Conservation (phyloP, 2,797 vertebrate species). For the Diglossa cyanea region DNA sequence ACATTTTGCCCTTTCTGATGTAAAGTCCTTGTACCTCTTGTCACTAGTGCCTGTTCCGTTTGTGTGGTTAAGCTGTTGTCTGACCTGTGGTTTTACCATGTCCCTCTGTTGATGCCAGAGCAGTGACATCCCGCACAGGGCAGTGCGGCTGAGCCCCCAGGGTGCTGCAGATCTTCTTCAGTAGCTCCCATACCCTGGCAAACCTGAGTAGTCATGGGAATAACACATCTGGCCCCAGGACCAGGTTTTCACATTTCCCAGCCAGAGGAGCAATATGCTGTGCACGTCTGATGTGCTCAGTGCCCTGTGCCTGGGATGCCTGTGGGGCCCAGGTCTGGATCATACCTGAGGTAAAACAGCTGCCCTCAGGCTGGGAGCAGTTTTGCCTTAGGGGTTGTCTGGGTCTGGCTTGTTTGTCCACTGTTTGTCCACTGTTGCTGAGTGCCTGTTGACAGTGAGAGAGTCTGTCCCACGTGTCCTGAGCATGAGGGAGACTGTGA, state of each 20-base stretch:
- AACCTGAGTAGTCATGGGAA: rapidly evolving
- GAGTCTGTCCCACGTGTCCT: not conserved
- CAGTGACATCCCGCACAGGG: rapidly evolving
- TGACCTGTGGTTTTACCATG: not conserved
- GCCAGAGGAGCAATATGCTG: not conserved
- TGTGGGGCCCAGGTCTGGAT: not conserved
- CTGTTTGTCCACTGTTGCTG: not conserved
- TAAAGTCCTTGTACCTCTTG: not conserved
- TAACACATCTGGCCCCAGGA: not conserved
- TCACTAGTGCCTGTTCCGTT: not conserved
- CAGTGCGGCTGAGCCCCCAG: not conserved
- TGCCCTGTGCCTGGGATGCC: not conserved
- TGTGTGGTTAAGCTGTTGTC: not conserved
- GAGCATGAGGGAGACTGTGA: too few relatives aligned
- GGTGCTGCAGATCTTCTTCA: rapidly evolving
- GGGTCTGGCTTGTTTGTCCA: not conserved
- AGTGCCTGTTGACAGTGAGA: rapidly evolving
- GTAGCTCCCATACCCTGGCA: rapidly evolving
- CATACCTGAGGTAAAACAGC: rapidly evolving
- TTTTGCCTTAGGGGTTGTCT: not conserved
- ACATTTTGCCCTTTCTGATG: not conserved
- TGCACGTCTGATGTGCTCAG: not conserved
- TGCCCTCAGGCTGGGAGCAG: not conserved
- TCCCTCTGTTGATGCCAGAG: not conserved
- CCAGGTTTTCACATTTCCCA: not conserved